Conservation (phyloP, 2,797 vertebrate species). For the Mastacembelus armatus region DNA sequence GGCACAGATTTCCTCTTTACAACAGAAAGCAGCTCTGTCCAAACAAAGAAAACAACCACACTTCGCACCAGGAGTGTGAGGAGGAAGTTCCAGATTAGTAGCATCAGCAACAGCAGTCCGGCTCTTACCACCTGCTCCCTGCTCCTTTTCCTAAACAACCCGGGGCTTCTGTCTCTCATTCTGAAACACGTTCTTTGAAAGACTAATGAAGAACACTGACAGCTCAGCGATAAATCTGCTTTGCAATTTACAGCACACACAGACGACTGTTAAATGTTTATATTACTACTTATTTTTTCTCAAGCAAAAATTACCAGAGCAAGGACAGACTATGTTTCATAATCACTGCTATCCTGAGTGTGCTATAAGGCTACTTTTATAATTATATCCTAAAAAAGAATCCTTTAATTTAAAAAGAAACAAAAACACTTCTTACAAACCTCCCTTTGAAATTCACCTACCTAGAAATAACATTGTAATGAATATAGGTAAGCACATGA, state of each 20-base stretch:
- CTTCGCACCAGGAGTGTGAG: slow-evolving; percentile 83
- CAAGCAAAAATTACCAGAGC: slow-evolving; percentile 8
- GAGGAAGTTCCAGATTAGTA: slow-evolving; percentile 61
- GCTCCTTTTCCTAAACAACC: slow-evolving; percentile 14
- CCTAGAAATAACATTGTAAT: slow-evolving; percentile 53
- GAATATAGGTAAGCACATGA: slow-evolving; percentile 61
- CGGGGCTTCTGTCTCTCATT: slow-evolving; percentile 57
- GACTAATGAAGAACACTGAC: slow-evolving; percentile 1
- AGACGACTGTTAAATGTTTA: slow-evolving; percentile 10
- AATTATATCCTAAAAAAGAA: background rate
- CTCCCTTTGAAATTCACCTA: slow-evolving; percentile 17
- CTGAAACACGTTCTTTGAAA: slow-evolving; percentile 53
- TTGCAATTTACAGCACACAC: slow-evolving; percentile 51
- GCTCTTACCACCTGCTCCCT: slow-evolving; percentile 8
- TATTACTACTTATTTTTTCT: slow-evolving; percentile 5
- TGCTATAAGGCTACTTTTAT: slow-evolving; percentile 21
- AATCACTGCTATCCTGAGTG: slow-evolving; percentile 12
- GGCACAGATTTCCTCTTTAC: slow-evolving; percentile 53
- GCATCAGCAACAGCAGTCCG: slow-evolving; percentile 43
- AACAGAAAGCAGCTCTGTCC: slow-evolving; percentile 59
- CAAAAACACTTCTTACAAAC: slow-evolving; percentile 25
- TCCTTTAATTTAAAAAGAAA: slow-evolving; percentile 41
- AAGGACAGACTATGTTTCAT: background rate
- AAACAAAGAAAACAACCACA: slow-evolving; percentile 79
- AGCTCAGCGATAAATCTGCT: background rate